Evolutionary conservation across 2,113 vertebrate species (phyloP), one percentile per base, ranked within the genome.

Genomic region (Onychostruthus taczanowskii): DNA sequence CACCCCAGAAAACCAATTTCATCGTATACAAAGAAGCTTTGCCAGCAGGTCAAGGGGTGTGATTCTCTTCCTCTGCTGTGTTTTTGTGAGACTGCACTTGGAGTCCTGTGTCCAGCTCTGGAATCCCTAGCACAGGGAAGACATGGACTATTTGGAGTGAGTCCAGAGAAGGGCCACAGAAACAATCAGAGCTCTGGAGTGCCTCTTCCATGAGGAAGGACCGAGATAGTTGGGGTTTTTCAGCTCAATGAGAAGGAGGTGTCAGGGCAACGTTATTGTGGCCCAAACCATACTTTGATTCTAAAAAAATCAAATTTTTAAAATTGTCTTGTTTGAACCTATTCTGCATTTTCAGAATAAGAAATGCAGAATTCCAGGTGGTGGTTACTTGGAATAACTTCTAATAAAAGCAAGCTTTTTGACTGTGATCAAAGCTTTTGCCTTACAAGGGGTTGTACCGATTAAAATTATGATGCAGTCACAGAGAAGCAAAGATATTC

Each of bases 121-220:
- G 7, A 7, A 3, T 28, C 16, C 13, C 12, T 37, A 66, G 27
- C 7, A 7, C 16, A 68, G 15, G 16, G 8, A 44, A 15, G 41
- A 5, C 3, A 0, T 55, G 15, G 43, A 52, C 13, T 4, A 2
- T 28, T 30, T 56, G 16, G 14, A 70, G 41, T 1, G 1, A 31
- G 56, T 69, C 39, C 30, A n/a, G 50, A 83, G 31, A 17, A 83
- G 19, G 13, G 28, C n/a, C 22, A 15, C 9, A 17, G 31, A 79
- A 81, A 21, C 22, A 1, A 13, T 44, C 47, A n/a, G 41, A 37
- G 8, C 12, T 12, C 6, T 89, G 30, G 56, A 90, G 10, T 22
- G 33, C 16, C 21, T 83, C 31, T 86, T 17, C 15, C 11, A 0
- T 50, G 63, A 39, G 7, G 31, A 31, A 31, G 46, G 27, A n/a